Conservation (phyloP, 2,113 vertebrate species). For the Ploceus nigricollis region DNA sequence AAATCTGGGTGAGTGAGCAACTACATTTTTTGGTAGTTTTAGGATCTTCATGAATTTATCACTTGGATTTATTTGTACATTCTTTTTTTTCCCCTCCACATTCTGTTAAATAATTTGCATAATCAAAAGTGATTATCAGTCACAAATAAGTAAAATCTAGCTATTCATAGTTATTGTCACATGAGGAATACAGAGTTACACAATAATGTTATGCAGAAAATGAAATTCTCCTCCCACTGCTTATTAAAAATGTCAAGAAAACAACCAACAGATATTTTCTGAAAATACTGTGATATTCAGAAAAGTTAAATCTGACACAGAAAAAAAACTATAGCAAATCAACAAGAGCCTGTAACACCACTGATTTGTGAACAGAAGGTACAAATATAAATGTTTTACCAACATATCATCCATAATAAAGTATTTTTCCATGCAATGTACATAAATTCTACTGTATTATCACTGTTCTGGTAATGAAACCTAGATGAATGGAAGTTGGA, state of each 20-base stretch:
- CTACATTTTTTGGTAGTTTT: not conserved
- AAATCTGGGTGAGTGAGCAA: not conserved
- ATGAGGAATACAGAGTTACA: not conserved
- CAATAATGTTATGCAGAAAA: not conserved
- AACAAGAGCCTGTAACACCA: not conserved
- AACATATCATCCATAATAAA: not conserved
- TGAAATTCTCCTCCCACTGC: not conserved
- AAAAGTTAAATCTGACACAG: not conserved
- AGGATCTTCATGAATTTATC: not conserved
- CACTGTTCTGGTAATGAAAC: not conserved
- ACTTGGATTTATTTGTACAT: not conserved
- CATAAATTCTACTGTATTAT: not conserved
- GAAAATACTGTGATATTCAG: not conserved
- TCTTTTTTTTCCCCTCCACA: rapidly evolving
- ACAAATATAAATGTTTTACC: not conserved
- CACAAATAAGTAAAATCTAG: not conserved
- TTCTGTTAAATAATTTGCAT: not conserved
- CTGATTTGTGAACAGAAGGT: not conserved
- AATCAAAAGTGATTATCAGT: not conserved
- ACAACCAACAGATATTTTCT: not conserved
- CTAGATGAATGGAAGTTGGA: not conserved
- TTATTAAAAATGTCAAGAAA: not conserved
- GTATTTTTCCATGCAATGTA: not conserved
- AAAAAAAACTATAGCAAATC: not conserved
- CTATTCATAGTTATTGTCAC: not conserved